Base-by-base conservation (phyloP, 2,888 invertebrate genomes). In the Blastobasis lacticolella region DNA sequence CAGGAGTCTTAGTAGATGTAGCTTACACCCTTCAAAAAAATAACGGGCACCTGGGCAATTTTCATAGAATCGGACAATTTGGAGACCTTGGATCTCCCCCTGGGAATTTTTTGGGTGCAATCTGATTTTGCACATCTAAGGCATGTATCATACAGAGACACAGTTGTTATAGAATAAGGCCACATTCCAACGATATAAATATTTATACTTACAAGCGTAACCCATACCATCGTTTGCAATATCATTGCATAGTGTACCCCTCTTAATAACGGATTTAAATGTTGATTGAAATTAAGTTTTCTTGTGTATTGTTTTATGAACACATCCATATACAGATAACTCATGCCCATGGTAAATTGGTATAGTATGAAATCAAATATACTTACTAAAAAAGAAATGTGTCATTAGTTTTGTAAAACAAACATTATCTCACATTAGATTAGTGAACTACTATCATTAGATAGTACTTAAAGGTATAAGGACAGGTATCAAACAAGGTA, bases 281-380 rank as follows among this genome's bases (percentile, higher is more conserved):
- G 55, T 54, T 60, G 61, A 56, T 69, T 62, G 8, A 71, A 72
- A 52, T 79, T 75, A 42, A 75, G 52, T 58, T 66, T 74, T 48
- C 67, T 71, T 5, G 83, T 80, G 46, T 83, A 84, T 52, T 73
- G 75, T 55, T 74, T 83, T 54, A 81, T 78, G 57, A 84, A 84
- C 56, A 73, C 66, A 57, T 84, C 84, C 81, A 80, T 80, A 49
- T 69, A 79, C 75, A 83, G 71, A 54, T 81, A 84, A 2, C 75
- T 57, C 61, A 81, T 68, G 5, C 83, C 84, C 41, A 81, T 48
- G 5, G 62, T 61, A 45, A 73, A 46, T 66, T 76, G 70, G 45
- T 65, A 60, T 37, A 77, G n/a, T 47, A 79, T 55, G 54, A 77
- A 81, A 50, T 77, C 73, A 45, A 72, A 57, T 49, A 83, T 40